Conservation (phyloP, 2,888 invertebrate genomes). For the Ectobius pallidus region DNA sequence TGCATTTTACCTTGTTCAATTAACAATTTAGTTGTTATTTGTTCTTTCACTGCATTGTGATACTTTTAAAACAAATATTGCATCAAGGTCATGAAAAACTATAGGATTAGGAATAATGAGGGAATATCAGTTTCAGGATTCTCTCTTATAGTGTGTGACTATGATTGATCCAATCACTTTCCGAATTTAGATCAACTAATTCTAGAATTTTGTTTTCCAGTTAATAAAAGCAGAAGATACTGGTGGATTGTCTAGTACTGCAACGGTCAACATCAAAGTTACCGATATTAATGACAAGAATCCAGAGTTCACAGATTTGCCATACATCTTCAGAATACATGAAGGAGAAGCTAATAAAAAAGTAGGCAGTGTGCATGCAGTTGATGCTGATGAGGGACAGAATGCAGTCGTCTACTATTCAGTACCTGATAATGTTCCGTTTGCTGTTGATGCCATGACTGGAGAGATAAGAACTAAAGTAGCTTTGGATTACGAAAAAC, state of each 20-base stretch:
- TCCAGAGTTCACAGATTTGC: slow-evolving; percentile 82
- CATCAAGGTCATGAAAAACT: no score
- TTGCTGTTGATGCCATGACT: slow-evolving; percentile 76
- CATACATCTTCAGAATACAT: slow-evolving; percentile 81
- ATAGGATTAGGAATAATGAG: no score
- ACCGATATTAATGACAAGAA: slow-evolving; percentile 93
- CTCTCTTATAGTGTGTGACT: no score
- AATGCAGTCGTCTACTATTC: slow-evolving; percentile 84
- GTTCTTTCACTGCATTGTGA: no score
- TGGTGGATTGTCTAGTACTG: slow-evolving; percentile 79
- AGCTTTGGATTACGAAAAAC: slow-evolving; percentile 81
- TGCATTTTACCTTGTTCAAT: no score
- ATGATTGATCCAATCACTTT: no score
- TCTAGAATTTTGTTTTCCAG: no score
- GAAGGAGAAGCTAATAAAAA: slow-evolving; percentile 64
- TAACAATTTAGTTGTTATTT: no score
- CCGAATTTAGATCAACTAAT: no score
- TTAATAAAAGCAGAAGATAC: slow-evolving; percentile 85
- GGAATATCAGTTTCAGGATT: no score
- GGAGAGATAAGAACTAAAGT: slow-evolving; percentile 78
- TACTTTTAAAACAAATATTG: no score
- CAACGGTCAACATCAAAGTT: slow-evolving; percentile 86
- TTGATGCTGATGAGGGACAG: slow-evolving; percentile 83
- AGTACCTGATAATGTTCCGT: slow-evolving; percentile 78
- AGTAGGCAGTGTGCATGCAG: slow-evolving; percentile 82